phyloP scores from a whole-genome alignment of 1,140 invertebrate genomes.

The Globodera ellingtonae region DNA sequence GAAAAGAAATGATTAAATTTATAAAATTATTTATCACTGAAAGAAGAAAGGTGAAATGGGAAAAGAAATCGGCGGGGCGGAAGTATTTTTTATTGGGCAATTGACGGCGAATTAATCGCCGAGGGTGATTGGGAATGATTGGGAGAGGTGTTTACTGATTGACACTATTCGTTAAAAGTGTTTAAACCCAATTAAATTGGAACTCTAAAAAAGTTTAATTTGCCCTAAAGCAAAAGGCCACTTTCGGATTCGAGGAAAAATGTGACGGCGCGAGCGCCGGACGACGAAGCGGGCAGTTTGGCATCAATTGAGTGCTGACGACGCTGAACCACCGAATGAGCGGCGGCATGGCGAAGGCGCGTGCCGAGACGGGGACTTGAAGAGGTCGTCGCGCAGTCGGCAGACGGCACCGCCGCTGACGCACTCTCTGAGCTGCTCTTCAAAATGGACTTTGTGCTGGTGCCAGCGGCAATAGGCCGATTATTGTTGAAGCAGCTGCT shows the following conservation, averaged over 20 bases:
- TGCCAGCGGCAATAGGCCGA: not conserved
- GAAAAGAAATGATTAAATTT: not conserved
- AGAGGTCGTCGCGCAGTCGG: not conserved
- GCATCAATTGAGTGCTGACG: slow-evolving; percentile 7
- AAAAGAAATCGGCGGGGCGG: too few relatives aligned
- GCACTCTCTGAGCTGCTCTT: not conserved
- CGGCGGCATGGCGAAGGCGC: not conserved
- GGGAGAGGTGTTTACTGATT: not conserved
- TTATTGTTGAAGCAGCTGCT: not conserved
- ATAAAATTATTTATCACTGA: not conserved
- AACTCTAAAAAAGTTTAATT: not conserved
- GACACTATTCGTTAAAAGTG: not conserved
- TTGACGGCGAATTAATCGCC: not conserved
- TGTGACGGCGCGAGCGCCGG: not conserved
- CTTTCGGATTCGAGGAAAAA: slow-evolving; percentile 11
- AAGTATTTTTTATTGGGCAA: not conserved
- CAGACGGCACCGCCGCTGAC: not conserved
- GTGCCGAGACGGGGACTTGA: not conserved
- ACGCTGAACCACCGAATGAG: not conserved
- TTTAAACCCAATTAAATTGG: not conserved
- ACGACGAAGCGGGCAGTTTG: not conserved
- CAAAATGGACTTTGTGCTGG: not conserved
- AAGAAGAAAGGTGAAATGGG: not conserved
- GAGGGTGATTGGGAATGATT: not conserved
- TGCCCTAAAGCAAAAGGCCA: not conserved